These are phyloP conservation scores for Ellobius talpinus DNA, from an alignment of 2,113 vertebrate genomes.

Conservation along the genomic window DNA sequence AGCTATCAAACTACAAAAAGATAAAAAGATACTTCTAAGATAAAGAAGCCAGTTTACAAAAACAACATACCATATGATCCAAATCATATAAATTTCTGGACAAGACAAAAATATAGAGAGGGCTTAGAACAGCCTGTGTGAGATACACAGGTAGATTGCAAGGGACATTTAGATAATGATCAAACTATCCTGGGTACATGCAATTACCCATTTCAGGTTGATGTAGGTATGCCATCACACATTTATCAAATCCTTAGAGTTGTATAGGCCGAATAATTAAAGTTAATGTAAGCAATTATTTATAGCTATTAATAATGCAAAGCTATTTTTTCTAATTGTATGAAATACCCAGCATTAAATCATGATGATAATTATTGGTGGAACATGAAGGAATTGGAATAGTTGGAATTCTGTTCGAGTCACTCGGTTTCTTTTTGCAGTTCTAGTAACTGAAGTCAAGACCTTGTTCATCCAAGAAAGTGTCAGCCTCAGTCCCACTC, in stretches of 20 bases:
- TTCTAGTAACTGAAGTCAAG: neutral
- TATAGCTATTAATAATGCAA: neutral
- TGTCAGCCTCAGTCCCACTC: neutral
- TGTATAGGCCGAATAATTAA: neutral
- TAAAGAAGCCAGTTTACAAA: neutral
- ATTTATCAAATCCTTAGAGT: neutral
- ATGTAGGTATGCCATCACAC: neutral
- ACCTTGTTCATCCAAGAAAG: neutral
- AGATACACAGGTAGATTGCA: neutral
- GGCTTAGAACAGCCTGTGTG: neutral
- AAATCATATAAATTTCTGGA: neutral
- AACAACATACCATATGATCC: neutral
- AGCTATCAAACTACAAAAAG: neutral
- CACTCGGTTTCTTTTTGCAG: neutral
- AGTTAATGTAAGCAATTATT: neutral
- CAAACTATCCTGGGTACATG: neutral
- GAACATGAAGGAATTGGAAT: neutral
- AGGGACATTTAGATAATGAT: neutral
- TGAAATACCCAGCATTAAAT: neutral
- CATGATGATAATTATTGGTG: neutral
- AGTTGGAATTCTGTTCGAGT: neutral
- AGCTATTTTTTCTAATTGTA: neutral
- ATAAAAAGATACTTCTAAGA: neutral
- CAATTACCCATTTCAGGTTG: neutral
- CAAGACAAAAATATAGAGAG: neutral